phyloP scores from a whole-genome alignment of 1,140 invertebrate species.

The Panulirus ornatus region DNA sequence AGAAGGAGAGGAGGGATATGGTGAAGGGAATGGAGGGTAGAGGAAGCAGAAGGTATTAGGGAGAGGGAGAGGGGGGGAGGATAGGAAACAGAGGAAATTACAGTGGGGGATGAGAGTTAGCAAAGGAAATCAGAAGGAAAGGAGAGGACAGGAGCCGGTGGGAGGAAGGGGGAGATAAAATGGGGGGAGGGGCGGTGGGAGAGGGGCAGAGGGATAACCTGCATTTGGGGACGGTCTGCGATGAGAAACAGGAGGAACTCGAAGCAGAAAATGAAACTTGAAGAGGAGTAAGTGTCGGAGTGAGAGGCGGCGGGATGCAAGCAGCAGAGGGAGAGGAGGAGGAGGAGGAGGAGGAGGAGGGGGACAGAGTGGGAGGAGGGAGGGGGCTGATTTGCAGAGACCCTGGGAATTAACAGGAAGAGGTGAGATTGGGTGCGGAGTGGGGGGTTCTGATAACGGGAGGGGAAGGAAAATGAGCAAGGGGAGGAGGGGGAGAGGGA shows the following conservation, averaged over 20 bases:
- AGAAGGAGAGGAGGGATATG: not conserved
- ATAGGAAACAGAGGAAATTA: not conserved
- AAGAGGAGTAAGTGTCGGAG: not conserved
- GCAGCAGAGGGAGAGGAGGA: not conserved
- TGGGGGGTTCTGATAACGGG: not conserved
- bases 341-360: not conserved
- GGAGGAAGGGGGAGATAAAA: not conserved
- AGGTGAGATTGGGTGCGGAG: not conserved
- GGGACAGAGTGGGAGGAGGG: not conserved
- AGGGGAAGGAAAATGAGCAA: not conserved
- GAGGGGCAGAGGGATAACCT: not conserved
- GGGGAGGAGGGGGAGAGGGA: not conserved
- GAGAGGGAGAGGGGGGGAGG: constrained; percentile 4
- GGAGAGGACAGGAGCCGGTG: not conserved
- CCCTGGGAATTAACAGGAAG: not conserved
- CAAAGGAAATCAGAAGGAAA: not conserved
- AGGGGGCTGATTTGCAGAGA: not conserved
- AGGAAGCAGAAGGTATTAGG: not conserved
- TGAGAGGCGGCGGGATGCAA: not conserved
- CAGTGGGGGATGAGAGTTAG: not conserved
- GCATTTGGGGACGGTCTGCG: not conserved
- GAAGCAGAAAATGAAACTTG: not conserved
- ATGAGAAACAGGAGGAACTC: not conserved
- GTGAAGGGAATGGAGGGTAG: not conserved
- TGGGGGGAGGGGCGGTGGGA: not conserved